phyloP scores from a whole-genome alignment of 2,113 vertebrate genomes.

The Erinaceus europaeus region DNA sequence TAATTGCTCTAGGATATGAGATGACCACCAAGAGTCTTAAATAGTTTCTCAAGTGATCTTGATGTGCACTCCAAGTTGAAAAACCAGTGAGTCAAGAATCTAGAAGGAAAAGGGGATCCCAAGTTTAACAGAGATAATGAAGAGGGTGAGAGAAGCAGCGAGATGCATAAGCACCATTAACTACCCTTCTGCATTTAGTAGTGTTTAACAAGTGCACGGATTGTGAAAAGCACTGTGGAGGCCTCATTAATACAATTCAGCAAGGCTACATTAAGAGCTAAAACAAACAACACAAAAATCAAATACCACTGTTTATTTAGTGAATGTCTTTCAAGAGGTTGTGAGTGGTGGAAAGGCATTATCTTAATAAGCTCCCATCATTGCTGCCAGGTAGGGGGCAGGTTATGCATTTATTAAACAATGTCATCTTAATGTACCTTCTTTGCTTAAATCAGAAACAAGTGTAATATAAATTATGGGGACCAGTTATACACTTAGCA shows the following conservation, averaged over 20 bases:
- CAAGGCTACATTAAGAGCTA: neutral
- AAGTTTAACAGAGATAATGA: neutral
- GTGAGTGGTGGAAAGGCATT: conserved; percentile 44
- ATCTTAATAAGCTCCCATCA: conserved; percentile 64
- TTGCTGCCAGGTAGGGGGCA: conserved; percentile 56
- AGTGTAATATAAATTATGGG: conserved; percentile 14
- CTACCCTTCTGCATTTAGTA: neutral
- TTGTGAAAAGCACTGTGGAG: neutral
- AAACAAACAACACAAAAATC: conserved; percentile 52
- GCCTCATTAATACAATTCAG: conserved; percentile 40
- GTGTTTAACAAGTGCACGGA: neutral
- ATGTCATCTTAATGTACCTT: conserved; percentile 10
- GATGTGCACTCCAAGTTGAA: neutral
- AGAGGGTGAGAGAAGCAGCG: neutral
- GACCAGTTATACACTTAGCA: neutral
- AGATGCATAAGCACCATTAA: neutral
- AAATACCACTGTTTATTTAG: conserved; percentile 51
- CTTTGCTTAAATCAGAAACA: conserved; percentile 28
- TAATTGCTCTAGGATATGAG: neutral
- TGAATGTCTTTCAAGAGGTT: conserved; percentile 57
- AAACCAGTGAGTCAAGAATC: neutral
- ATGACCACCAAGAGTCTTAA: neutral
- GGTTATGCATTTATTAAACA: conserved; percentile 57
- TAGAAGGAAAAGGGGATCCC: neutral
- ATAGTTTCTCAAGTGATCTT: neutral